Base-by-base conservation (phyloP, 92 coral and sea anemone genomes). In the Zoanthus sociatus region DNA sequence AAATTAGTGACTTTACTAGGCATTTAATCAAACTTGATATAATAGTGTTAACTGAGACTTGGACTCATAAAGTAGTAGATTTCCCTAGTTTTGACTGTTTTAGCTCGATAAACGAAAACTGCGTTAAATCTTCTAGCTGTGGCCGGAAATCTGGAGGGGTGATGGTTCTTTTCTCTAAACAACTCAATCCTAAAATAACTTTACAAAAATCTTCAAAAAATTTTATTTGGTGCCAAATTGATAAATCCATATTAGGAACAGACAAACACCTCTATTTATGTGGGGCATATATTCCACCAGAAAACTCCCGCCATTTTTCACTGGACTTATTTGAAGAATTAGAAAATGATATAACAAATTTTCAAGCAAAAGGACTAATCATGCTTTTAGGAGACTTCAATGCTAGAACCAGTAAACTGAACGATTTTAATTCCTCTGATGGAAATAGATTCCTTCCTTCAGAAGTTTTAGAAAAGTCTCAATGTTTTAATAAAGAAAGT, bases 121-220 rank as follows among this genome's bases (percentile, higher is more conserved):
- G 31, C 33, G 33, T 61, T 32, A 58, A 78, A 33, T 55, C 69
- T 37, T 32, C 70, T 53, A 21, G 46, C 20, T 8, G 78, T 46
- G 83, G 83, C 69, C 68, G 83, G 58, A 31, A 33, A 55, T 78
- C 71, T 78, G 71, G 83, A 55, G 83, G 83, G 83, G 83, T 58
- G 83, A 78, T 78, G 83, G 68, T 78, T 78, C 83, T 78, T 78
- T 78, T 78, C 83, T 55, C 68, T 21, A 78, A 78, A 78, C 83
- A 78, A 78, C 50, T 78, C 69, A 15, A 58, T 9, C 33, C 33
- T 21, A 75, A 75, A 75, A n/a, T 75, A 75, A 75, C 79, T 18
- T 50, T 75, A 46, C 58, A 53, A 77, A 77, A 77, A 77, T 53
- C 16, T 53, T 53, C 82, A 77, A 77, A 77, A 56, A 30, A 77